phyloP scores from a whole-genome alignment of 2,888 invertebrate species.

The Taenaris catops region DNA sequence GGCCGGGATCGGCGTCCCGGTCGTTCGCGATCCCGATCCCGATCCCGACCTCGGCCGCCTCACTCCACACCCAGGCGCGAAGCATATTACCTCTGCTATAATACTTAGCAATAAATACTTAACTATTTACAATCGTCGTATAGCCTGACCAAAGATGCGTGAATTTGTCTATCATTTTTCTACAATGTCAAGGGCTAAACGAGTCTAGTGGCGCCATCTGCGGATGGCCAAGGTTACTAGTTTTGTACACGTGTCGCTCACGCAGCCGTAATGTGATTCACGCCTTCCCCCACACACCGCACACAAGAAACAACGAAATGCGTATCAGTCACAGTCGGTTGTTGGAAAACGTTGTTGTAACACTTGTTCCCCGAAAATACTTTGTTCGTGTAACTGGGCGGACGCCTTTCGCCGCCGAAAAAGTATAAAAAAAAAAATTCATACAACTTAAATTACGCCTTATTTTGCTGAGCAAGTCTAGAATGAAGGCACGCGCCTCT shows the following conservation, averaged over 20 bases:
- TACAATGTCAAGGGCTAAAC: slow-evolving; percentile 20
- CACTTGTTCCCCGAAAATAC: slow-evolving; percentile 18
- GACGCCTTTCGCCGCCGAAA: slow-evolving; percentile 4
- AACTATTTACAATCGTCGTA: slow-evolving; percentile 57
- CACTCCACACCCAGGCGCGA: slow-evolving; percentile 50
- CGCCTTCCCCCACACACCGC: slow-evolving; percentile 41
- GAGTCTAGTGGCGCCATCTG: slow-evolving; percentile 16
- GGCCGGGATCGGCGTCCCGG: slow-evolving; percentile 12
- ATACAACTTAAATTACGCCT: slow-evolving; percentile 29
- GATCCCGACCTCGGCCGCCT: not conserved
- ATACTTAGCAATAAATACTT: slow-evolving; percentile 69
- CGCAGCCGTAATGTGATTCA: slow-evolving; percentile 67
- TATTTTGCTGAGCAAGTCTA: slow-evolving; percentile 38
- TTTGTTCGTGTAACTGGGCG: slow-evolving; percentile 17
- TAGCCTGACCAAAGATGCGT: slow-evolving; percentile 27
- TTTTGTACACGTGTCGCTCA: slow-evolving; percentile 27
- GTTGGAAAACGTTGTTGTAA: slow-evolving; percentile 3
- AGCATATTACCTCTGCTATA: slow-evolving; percentile 55
- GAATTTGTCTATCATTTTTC: slow-evolving; percentile 29
- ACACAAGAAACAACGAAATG: slow-evolving; percentile 6
- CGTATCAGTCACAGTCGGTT: slow-evolving; percentile 8
- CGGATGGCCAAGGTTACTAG: slow-evolving; percentile 19
- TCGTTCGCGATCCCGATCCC: slow-evolving; percentile 6
- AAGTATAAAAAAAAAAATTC: slow-evolving; percentile 13
- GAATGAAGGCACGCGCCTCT: slow-evolving; percentile 23